Evolutionary conservation across 2,797 vertebrate genomes (phyloP).

Genomic region (Gymnothorax javanicus): DNA sequence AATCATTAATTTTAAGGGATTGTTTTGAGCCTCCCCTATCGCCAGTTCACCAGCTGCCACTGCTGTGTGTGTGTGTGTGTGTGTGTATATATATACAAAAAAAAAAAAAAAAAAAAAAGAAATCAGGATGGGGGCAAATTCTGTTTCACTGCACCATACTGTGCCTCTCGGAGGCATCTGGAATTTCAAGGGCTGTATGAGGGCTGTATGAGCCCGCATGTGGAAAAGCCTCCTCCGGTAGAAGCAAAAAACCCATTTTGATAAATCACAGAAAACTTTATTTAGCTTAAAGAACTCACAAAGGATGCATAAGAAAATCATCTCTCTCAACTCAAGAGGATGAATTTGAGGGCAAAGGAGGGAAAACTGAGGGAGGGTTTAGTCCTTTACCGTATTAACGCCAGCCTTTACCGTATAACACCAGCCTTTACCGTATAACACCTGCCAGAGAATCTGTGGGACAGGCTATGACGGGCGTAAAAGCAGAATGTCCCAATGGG

Average conservation of each 20-base stretch:
- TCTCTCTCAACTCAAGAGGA: neutral
- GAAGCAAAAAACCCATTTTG: neutral
- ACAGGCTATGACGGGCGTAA: neutral
- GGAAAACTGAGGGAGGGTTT: too few relatives aligned
- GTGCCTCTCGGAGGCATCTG: neutral
- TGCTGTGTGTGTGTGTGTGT: too few relatives aligned
- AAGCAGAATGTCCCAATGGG: neutral
- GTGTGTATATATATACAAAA: too few relatives aligned
- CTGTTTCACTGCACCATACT: too few relatives aligned
- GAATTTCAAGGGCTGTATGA: neutral
- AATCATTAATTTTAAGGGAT: too few relatives aligned
- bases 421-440: neutral
- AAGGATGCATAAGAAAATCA: slow-evolving; percentile 17
- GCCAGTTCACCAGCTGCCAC: too few relatives aligned
- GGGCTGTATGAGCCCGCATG: neutral
- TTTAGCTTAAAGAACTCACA: slow-evolving; percentile 47
- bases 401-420: neutral
- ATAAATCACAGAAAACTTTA: slow-evolving; percentile 60
- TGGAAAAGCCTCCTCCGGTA: neutral
- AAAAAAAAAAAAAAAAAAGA: too few relatives aligned
- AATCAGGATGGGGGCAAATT: too few relatives aligned
- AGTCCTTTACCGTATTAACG: neutral
- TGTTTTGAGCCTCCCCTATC: too few relatives aligned
- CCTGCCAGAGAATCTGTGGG: neutral
- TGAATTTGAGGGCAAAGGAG: neutral